Evolutionary conservation across 1,140 invertebrate species (phyloP).

Genomic region (Drosophila ficusphila): DNA sequence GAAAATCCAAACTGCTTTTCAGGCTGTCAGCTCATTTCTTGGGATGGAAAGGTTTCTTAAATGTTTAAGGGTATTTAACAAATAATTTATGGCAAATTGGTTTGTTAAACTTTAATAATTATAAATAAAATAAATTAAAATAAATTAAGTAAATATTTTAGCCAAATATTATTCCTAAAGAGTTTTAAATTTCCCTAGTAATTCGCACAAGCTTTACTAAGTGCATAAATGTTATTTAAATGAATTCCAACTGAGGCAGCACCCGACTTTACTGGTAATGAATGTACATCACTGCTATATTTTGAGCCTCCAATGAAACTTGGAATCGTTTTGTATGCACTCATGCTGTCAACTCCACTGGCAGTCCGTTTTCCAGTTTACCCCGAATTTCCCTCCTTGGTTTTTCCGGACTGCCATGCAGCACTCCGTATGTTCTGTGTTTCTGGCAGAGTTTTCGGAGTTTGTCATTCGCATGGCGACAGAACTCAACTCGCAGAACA

Average conservation of each 20-base stretch:
- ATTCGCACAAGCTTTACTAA: too few species aligned
- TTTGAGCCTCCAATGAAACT: conserved; percentile 25
- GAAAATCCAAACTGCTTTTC: background rate
- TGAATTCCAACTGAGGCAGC: too few species aligned
- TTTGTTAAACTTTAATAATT: too few species aligned
- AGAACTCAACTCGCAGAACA: conserved; percentile 41
- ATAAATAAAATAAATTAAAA: too few species aligned
- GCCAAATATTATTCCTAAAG: too few species aligned
- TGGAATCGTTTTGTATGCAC: conserved; percentile 62
- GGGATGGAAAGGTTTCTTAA: background rate
- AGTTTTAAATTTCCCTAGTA: background rate
- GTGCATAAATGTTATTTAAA: too few species aligned
- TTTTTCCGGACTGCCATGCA: too few species aligned
- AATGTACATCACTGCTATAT: background rate
- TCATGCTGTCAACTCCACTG: conserved; percentile 47
- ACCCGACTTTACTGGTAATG: conserved; percentile 1
- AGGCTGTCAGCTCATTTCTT: background rate
- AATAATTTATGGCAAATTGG: too few species aligned
- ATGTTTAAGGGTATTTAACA: too few species aligned
- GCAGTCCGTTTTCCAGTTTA: background rate
- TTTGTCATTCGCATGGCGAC: conserved; percentile 49
- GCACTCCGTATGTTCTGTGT: conserved; percentile 34
- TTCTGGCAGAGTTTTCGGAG: conserved; percentile 23
- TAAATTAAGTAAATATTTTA: too few species aligned
- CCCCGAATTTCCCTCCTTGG: too few species aligned